Base-by-base conservation (phyloP, 2,888 invertebrate species). In the Neoascia interrupta region DNA sequence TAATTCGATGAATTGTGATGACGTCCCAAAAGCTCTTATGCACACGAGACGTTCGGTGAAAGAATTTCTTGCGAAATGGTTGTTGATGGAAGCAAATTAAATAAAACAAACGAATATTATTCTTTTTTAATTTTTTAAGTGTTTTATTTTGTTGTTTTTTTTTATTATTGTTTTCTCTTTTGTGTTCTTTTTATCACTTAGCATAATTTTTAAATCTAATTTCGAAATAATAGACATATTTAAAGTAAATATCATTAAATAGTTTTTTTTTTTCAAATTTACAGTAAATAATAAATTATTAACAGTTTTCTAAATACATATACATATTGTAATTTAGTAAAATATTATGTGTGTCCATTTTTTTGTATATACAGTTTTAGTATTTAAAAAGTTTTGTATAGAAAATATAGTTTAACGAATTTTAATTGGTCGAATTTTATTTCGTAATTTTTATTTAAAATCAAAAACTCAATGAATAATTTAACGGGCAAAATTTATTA, bases 61-160 rank as follows among this genome's bases (percentile, higher is more conserved):
- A n/a, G 26, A 36, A 19, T 3, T 41, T 45, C 19, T 61, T 61
- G 49, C 45, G 43, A 54, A 15, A 45, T 54, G 43, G 26, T 36
- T 45, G 47, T 73, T 66, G 61, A 79, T 79, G 79, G 54, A 15
- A 68, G 79, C 79, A 81, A 81, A 81, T 64, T 16, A 81, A 75
- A 75, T 75, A 58, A 75, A 58, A 81, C 63, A 61, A 81, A 69
- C 56, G 10, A 75, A 64, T 37, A 10, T 15, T 34, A n/a, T n/a
- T 34, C 21, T 45, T 58, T 53, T 53, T 60, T 58, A 56, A 45
- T 37, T 47, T 45, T 47, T 49, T 1, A 41, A 37, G 16, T 70
- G 15, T 63, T 54, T 37, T 13, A n/a, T 64, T 58, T 73, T 60
- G 1, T 53, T 61, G 10, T 37, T 74, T 73, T 64, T 74, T 43